phyloP scores from a whole-genome alignment of 2,113 vertebrate species.

The Corynorhinus townsendii region DNA sequence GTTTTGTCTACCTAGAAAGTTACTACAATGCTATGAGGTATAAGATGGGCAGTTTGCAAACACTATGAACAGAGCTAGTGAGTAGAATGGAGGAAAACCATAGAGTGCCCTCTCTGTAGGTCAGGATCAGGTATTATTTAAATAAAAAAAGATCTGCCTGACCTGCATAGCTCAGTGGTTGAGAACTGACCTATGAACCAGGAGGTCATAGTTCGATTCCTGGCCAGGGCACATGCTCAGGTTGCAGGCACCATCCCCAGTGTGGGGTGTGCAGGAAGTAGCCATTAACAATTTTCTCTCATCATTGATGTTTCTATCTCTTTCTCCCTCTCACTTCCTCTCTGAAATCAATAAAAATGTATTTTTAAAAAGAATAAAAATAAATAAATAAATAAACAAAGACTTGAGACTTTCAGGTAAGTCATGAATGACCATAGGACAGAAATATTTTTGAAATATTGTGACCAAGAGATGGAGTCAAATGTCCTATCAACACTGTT shows the following conservation, averaged over 20 bases:
- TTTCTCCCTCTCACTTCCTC: too few species aligned
- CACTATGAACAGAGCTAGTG: background rate
- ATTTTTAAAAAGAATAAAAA: too few species aligned
- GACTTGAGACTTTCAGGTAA: background rate
- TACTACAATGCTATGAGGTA: background rate
- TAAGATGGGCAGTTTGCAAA: background rate
- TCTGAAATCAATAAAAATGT: too few species aligned
- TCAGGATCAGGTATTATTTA: background rate
- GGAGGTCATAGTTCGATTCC: too few species aligned
- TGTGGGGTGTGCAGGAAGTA: too few species aligned
- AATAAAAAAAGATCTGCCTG: background rate
- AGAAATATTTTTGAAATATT: slow-evolving; percentile 29
- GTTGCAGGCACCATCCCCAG: too few species aligned
- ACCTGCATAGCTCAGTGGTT: too few species aligned
- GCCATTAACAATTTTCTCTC: too few species aligned
- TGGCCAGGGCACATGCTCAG: too few species aligned
- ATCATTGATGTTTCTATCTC: too few species aligned
- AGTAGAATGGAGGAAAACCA: background rate
- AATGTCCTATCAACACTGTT: background rate
- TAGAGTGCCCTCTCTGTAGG: background rate
- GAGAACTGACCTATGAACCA: too few species aligned
- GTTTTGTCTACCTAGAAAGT: background rate
- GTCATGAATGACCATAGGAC: background rate
- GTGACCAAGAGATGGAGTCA: background rate
- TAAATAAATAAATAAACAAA: background rate